Evolutionary conservation across 2,113 vertebrate species (phyloP).

Genomic region (Megaleporinus macrocephalus): DNA sequence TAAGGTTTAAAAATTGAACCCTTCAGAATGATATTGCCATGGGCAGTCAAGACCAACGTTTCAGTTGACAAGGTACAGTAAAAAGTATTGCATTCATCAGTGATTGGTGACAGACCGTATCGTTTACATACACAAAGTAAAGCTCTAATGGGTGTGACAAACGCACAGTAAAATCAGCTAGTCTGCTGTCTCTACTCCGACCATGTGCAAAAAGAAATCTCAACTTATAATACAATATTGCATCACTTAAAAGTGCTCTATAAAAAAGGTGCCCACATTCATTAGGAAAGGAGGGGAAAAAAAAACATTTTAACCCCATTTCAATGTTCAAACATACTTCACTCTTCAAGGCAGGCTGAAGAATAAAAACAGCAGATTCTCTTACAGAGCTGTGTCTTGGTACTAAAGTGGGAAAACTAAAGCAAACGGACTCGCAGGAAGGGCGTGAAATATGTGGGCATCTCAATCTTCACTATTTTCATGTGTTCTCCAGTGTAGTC

Average conservation of each 20-base stretch:
- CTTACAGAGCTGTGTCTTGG: slow-evolving; percentile 44
- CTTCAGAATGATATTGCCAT: slow-evolving; percentile 74
- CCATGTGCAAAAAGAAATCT: slow-evolving; percentile 72
- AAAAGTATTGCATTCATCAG: slow-evolving; percentile 81
- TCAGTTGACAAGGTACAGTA: slow-evolving; percentile 66
- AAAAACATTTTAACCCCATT: not conserved
- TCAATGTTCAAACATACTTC: slow-evolving; percentile 21
- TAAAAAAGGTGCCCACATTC: slow-evolving; percentile 72
- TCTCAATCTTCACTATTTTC: not conserved
- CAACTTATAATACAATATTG: slow-evolving; percentile 79
- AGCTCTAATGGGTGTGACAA: slow-evolving; percentile 47
- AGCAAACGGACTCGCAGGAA: not conserved
- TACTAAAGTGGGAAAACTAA: slow-evolving; percentile 3
- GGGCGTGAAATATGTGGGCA: not conserved
- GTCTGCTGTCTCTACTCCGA: slow-evolving; percentile 45
- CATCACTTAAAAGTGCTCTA: slow-evolving; percentile 83
- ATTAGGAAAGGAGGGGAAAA: slow-evolving; percentile 47
- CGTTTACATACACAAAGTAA: slow-evolving; percentile 44
- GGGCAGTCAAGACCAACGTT: slow-evolving; percentile 60
- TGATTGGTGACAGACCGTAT: slow-evolving; percentile 54
- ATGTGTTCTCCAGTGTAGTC: slow-evolving; percentile 43
- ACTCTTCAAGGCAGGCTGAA: slow-evolving; percentile 38
- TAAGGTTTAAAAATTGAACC: slow-evolving; percentile 60
- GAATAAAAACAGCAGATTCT: slow-evolving; percentile 33
- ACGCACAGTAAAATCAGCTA: slow-evolving; percentile 55